A percentile compares a stretch with the other conserved stretches of the same genome.
Conservation (phyloP, 2,797 vertebrate species). For the Diceros bicornis region DNA sequence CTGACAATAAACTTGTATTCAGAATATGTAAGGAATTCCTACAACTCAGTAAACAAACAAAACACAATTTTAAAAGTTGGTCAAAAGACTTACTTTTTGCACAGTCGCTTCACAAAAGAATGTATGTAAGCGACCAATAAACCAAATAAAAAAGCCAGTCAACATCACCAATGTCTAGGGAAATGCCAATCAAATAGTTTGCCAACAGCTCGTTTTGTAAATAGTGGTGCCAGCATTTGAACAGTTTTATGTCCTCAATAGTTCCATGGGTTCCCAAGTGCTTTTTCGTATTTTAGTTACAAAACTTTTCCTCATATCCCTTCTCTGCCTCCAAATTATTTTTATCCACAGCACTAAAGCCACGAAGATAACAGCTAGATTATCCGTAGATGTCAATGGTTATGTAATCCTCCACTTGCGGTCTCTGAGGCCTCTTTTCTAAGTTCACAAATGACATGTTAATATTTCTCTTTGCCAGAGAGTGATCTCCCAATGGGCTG, state of each 20-base stretch:
- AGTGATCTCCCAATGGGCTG: background rate
- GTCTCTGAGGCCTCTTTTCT: constrained; percentile 31
- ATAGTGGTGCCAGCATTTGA: background rate
- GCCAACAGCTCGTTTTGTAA: background rate
- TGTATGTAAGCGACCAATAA: background rate
- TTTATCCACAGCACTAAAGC: constrained; percentile 49
- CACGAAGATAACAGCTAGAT: constrained; percentile 19
- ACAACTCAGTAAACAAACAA: background rate
- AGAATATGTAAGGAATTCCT: background rate
- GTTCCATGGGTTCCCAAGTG: background rate
- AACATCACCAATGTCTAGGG: background rate
- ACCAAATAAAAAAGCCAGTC: background rate
- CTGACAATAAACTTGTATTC: background rate
- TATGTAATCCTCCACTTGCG: constrained; percentile 22
- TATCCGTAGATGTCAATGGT: constrained; percentile 2
- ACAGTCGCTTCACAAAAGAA: background rate
- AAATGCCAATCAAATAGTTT: background rate
- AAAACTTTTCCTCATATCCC: background rate
- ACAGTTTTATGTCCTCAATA: background rate
- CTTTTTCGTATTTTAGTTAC: constrained; percentile 53
- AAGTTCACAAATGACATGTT: background rate
- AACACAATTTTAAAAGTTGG: background rate
- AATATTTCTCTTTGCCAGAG: background rate
- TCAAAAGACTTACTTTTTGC: background rate
- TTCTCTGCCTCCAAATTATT: constrained; percentile 64